phyloP scores from a whole-genome alignment of 2,888 invertebrate genomes.

The Campoplex nolae region DNA sequence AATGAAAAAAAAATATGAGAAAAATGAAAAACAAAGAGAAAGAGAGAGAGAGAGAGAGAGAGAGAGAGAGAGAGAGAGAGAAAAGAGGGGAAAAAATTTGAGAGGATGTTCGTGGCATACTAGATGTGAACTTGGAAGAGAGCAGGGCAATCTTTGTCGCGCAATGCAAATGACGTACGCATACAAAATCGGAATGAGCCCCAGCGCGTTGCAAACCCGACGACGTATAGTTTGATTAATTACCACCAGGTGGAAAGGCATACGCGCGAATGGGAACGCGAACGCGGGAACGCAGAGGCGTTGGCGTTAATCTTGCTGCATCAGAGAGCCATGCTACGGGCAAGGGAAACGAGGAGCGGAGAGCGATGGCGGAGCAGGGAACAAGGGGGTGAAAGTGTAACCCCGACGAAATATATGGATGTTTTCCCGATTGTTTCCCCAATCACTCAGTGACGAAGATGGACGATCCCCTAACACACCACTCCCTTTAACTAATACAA shows the following conservation, averaged over 20 bases:
- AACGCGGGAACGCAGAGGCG: conserved; percentile 48
- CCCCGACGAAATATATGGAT: conserved; percentile 65
- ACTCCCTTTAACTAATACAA: conserved; percentile 52
- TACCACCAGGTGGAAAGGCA: conserved; percentile 46
- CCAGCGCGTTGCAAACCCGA: conserved; percentile 40
- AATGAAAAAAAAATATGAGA: neutral
- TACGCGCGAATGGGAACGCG: conserved; percentile 55
- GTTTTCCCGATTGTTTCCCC: conserved; percentile 66
- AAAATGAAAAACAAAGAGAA: neutral
- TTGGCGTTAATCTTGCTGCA: conserved; percentile 60
- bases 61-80: neutral
- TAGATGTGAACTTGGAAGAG: conserved; percentile 50
- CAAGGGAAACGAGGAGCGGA: neutral
- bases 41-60: neutral
- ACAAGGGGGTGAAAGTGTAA: conserved; percentile 45
- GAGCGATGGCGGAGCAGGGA: neutral
- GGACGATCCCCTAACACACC: conserved; percentile 53
- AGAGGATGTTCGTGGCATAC: conserved; percentile 55
- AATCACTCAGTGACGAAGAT: conserved; percentile 66
- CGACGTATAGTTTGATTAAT: conserved; percentile 66
- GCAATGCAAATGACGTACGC: conserved; percentile 65
- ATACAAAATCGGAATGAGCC: conserved; percentile 63
- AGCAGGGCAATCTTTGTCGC: conserved; percentile 63
- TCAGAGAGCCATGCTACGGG: neutral
- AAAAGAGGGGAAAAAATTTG: conserved; percentile 1